Evolutionary conservation across 2,113 vertebrate genomes (phyloP).

Genomic region (Percopsis transmontana): DNA sequence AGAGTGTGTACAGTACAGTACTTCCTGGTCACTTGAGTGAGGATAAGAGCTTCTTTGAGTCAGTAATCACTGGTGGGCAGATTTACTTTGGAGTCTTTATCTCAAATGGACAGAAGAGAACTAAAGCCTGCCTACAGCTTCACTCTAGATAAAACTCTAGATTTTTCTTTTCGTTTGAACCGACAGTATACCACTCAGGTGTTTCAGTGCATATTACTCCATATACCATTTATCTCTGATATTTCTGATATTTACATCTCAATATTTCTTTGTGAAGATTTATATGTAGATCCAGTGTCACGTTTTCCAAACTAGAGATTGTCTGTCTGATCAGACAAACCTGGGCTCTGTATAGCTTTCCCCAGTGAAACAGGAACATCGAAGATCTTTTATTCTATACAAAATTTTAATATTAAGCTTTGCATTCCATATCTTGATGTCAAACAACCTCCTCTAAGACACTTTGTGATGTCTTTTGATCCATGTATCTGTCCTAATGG

Average conservation of each 20-base stretch:
- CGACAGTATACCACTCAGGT: conserved; percentile 5
- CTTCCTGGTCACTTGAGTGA: conserved; percentile 54
- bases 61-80: conserved; percentile 53
- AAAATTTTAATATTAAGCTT: conserved; percentile 13
- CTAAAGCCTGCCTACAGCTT: conserved; percentile 29
- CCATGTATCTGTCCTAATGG: conserved; percentile 38
- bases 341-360: background rate
- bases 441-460: conserved; percentile 22
- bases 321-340: no score
- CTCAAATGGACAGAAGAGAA: conserved; percentile 45
- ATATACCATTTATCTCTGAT: conserved; percentile 15
- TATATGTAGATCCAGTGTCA: conserved; percentile 21
- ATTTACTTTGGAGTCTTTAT: conserved; percentile 60
- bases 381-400: no score
- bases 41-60: conserved; percentile 62
- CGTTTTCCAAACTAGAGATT: no score
- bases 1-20: conserved; percentile 34
- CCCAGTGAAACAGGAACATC: background rate
- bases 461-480: conserved; percentile 47
- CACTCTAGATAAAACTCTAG: conserved; percentile 26
- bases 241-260: conserved; percentile 23
- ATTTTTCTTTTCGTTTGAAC: conserved; percentile 40
- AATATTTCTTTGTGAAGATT: conserved; percentile 24
- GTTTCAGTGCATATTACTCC: background rate
- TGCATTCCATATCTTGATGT: conserved; percentile 10